Conservation (phyloP, 2,797 vertebrate species). For the Myotis planiceps region DNA sequence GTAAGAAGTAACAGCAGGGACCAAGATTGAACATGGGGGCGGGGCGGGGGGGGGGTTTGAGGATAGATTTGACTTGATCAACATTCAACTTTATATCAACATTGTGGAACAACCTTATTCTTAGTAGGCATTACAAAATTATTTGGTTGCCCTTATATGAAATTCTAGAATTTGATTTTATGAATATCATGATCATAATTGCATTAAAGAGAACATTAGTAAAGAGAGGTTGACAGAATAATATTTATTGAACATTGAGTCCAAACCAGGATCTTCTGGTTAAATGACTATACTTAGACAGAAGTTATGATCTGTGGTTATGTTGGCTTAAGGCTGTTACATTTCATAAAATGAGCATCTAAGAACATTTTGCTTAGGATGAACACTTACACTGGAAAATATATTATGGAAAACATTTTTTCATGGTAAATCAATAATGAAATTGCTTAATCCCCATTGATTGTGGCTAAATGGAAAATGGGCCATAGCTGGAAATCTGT, state of each 20-base stretch:
- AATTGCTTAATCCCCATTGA: constrained; percentile 20
- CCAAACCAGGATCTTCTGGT: constrained; percentile 1
- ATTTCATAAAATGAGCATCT: constrained; percentile 28
- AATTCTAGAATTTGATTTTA: constrained; percentile 46
- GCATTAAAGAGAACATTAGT: constrained; percentile 37
- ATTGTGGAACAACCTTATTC: background rate
- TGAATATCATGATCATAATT: constrained; percentile 27
- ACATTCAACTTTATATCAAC: constrained; percentile 33
- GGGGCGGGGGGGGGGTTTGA: background rate
- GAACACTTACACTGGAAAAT: background rate
- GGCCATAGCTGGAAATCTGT: background rate
- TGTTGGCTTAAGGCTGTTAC: background rate
- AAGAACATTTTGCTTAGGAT: background rate
- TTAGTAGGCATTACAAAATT: background rate
- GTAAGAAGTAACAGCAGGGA: background rate
- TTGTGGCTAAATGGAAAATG: constrained; percentile 30
- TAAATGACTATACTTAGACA: background rate
- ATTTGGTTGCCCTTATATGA: background rate
- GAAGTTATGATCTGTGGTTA: background rate
- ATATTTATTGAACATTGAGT: constrained; percentile 15
- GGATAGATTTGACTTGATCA: background rate
- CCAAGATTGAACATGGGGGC: background rate
- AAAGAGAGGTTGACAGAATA: constrained; percentile 12
- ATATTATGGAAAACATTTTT: constrained; percentile 7
- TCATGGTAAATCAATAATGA: constrained; percentile 35